These are phyloP conservation scores for Syngnathus rostellatus DNA, from an alignment of 2,797 vertebrate genomes.

Conservation along the genomic window DNA sequence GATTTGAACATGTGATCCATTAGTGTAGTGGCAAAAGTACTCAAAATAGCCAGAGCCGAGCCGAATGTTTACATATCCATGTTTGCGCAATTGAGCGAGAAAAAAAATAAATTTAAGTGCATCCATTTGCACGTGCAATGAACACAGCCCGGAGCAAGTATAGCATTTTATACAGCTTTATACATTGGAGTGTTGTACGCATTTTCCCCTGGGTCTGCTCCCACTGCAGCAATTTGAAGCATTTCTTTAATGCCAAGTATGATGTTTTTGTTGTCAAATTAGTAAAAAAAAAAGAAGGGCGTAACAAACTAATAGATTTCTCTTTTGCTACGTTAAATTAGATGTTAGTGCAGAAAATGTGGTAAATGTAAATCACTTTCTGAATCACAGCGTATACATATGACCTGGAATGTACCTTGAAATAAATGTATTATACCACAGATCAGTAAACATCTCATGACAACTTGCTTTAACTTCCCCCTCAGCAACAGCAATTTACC, in stretches of 20 bases:
- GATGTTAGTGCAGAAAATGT: too few relatives aligned
- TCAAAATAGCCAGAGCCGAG: not conserved
- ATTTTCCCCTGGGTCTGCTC: not conserved
- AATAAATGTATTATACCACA: too few relatives aligned
- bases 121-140: not conserved
- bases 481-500: too few relatives aligned
- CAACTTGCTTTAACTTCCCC: too few relatives aligned
- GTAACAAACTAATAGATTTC: too few relatives aligned
- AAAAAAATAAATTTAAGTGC: not conserved
- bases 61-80: not conserved
- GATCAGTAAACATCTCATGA: too few relatives aligned
- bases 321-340: too few relatives aligned
- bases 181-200: not conserved
- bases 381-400: too few relatives aligned
- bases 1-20: conserved; percentile 3
- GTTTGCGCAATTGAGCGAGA: not conserved
- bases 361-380: too few relatives aligned
- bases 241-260: not conserved
- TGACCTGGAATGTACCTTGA: too few relatives aligned
- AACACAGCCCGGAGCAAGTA: not conserved
- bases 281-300: not conserved
- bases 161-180: not conserved
- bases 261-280: not conserved
- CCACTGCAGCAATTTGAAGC: not conserved
- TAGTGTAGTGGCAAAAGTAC: not conserved